Evolutionary conservation across 2,797 vertebrate genomes (phyloP).

Genomic region (Ispidina picta): DNA sequence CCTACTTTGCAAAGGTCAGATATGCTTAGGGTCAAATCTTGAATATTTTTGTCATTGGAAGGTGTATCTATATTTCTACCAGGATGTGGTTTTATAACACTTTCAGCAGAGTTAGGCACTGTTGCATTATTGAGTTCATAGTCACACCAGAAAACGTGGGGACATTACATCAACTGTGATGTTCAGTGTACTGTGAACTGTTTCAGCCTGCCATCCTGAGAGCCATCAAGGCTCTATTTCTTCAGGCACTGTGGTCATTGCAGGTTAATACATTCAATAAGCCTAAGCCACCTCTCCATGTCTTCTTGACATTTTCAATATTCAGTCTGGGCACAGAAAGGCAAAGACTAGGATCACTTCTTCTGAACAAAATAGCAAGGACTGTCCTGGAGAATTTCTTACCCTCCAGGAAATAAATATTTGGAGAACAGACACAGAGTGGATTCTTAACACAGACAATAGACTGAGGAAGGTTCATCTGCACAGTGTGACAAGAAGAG

Average conservation of each 20-base stretch:
- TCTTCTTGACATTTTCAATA: slow-evolving; percentile 8
- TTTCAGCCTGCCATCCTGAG: neutral
- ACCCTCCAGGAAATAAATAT: neutral
- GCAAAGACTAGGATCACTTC: neutral
- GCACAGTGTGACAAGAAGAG: neutral
- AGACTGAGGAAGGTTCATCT: neutral
- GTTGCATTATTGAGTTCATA: neutral
- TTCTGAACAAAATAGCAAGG: neutral
- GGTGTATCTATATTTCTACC: neutral
- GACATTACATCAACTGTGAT: neutral
- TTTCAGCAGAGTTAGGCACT: neutral
- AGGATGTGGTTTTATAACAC: neutral
- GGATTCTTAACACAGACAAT: neutral
- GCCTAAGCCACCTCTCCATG: neutral
- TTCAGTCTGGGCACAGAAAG: neutral
- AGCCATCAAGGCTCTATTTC: neutral
- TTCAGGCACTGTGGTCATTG: neutral
- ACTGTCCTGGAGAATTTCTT: neutral
- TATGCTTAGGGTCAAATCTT: neutral
- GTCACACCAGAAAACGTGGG: neutral
- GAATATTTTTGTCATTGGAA: neutral
- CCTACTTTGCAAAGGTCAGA: neutral
- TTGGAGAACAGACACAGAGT: neutral
- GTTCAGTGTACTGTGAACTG: neutral
- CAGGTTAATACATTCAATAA: neutral